These are phyloP conservation scores for Tragelaphus strepsiceros DNA, from an alignment of 2,113 vertebrate species.

Conservation along the genomic window DNA sequence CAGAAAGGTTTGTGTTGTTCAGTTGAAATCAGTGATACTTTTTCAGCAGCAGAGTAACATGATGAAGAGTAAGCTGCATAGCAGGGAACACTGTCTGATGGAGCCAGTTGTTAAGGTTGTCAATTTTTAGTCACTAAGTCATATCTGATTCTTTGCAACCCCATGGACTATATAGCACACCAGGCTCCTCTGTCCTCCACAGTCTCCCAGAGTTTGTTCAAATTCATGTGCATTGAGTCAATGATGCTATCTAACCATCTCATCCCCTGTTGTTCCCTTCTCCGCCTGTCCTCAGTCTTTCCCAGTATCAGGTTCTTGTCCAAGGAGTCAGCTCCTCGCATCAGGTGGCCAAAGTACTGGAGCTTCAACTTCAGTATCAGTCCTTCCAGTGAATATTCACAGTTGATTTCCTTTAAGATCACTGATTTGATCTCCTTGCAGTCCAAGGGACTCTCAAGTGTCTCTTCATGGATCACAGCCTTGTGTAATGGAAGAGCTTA, in stretches of 20 bases:
- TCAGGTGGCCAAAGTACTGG: not conserved
- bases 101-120: not conserved
- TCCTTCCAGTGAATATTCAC: not conserved
- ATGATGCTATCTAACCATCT: not conserved
- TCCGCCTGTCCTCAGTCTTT: not conserved
- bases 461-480: not conserved
- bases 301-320: not conserved
- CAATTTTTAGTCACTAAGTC: not conserved
- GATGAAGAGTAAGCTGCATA: not conserved
- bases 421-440: not conserved
- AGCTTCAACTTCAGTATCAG: not conserved
- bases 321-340: not conserved
- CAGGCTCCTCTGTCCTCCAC: not conserved
- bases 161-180: not conserved
- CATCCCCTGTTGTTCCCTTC: not conserved
- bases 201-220: not conserved
- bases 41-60: accelerated
- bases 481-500: not conserved
- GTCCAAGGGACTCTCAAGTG: not conserved
- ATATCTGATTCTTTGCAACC: not conserved
- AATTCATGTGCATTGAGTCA: not conserved
- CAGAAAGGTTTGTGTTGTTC: not conserved
- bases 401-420: not conserved
- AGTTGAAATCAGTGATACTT: not conserved
- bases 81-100: not conserved